Conservation (phyloP, 2,797 vertebrate genomes). For the Perodicticus potto region DNA sequence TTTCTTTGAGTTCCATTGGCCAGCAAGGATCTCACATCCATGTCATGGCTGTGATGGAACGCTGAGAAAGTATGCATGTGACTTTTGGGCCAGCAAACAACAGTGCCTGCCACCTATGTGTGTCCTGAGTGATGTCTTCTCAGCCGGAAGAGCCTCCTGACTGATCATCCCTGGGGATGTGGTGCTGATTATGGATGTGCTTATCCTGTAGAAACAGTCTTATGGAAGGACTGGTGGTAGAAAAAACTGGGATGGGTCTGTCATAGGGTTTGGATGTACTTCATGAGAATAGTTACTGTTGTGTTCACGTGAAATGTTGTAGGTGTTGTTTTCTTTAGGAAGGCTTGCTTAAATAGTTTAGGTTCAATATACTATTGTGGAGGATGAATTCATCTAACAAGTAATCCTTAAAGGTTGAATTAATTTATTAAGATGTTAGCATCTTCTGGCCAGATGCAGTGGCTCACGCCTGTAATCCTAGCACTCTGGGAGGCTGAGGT, state of each 20-base stretch:
- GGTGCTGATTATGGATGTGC: not conserved
- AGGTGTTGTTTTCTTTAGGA: not conserved
- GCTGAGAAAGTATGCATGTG: not conserved
- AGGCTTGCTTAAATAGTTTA: not conserved
- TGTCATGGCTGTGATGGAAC: not conserved
- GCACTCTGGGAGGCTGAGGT: too few relatives aligned
- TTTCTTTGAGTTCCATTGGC: not conserved
- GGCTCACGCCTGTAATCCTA: too few relatives aligned
- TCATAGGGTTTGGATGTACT: not conserved
- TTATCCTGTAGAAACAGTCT: not conserved
- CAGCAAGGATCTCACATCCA: not conserved
- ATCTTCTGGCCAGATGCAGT: not conserved
- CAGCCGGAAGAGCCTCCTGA: not conserved
- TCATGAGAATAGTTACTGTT: not conserved
- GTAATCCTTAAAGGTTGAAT: not conserved
- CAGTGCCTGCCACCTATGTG: too few relatives aligned
- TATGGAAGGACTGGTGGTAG: not conserved
- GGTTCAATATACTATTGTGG: not conserved
- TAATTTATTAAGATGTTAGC: not conserved
- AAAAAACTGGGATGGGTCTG: not conserved
- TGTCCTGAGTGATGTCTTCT: not conserved
- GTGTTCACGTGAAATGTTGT: not conserved
- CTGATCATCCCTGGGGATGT: not conserved
- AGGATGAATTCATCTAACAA: not conserved
- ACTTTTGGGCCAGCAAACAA: not conserved